phyloP scores from a whole-genome alignment of 30 jellyfish, hydroid and myxozoan species.

The Aurelia sp. region DNA sequence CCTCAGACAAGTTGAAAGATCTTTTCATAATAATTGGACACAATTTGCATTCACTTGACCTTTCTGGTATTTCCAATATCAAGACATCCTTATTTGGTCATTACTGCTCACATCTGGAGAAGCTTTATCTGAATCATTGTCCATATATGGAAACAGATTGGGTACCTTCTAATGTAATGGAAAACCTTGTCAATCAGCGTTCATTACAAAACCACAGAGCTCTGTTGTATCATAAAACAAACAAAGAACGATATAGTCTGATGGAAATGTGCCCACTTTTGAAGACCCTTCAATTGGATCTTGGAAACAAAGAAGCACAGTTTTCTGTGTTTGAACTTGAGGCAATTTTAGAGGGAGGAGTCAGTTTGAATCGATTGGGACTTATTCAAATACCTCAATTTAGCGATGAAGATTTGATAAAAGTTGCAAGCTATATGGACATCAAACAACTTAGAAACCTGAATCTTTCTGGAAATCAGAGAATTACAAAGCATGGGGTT shows the following conservation, averaged over 20 bases:
- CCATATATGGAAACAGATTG: conserved; percentile 54
- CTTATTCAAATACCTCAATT: conserved; percentile 38
- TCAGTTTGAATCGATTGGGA: neutral
- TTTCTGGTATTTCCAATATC: conserved; percentile 48
- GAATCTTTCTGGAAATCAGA: conserved; percentile 47
- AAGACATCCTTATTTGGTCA: conserved; percentile 32
- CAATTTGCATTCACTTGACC: conserved; percentile 34
- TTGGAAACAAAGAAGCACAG: conserved; percentile 12
- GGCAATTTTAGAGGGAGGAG: conserved; percentile 37
- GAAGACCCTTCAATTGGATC: conserved; percentile 42
- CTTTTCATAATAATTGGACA: conserved; percentile 36
- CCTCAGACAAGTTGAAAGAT: neutral
- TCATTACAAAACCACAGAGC: conserved; percentile 20
- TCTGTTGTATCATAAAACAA: neutral
- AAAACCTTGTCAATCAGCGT: neutral
- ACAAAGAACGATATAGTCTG: conserved; percentile 34
- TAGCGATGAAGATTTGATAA: conserved; percentile 26
- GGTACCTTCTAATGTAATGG: conserved; percentile 20
- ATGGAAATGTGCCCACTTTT: conserved; percentile 37
- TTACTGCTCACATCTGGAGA: conserved; percentile 49
- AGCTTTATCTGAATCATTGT: conserved; percentile 62
- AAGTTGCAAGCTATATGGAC: conserved; percentile 15
- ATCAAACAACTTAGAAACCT: conserved; percentile 1
- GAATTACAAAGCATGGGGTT: conserved; percentile 40
- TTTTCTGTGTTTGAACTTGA: conserved; percentile 32